Evolutionary conservation across 1,140 invertebrate species (phyloP).

Genomic region (Caenorhabditis elegans): DNA sequence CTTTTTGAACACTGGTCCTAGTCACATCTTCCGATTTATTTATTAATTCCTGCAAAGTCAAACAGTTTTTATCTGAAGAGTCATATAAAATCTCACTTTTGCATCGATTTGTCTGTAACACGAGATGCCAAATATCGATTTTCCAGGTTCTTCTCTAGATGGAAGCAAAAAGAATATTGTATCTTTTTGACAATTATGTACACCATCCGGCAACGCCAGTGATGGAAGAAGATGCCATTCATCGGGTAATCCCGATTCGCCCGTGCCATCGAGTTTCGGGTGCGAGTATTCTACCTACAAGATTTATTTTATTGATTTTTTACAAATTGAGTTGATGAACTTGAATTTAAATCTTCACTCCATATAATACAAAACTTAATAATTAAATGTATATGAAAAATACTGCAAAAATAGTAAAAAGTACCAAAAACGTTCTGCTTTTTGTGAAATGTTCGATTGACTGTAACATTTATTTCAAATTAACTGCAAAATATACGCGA

Average conservation of each 20-base stretch:
- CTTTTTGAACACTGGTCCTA: slow-evolving; percentile 88
- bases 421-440: too few relatives aligned
- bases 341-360: background rate
- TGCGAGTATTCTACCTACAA: slow-evolving; percentile 90
- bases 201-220: slow-evolving; percentile 91
- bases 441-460: too few relatives aligned
- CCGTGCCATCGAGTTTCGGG: slow-evolving; percentile 75
- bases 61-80: too few relatives aligned
- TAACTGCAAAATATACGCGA: too few relatives aligned
- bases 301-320: slow-evolving; percentile 16
- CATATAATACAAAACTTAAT: too few relatives aligned
- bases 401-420: too few relatives aligned
- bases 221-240: slow-evolving; percentile 94
- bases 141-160: slow-evolving; percentile 77
- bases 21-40: slow-evolving; percentile 96
- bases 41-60: slow-evolving; percentile 76
- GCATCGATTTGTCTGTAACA: slow-evolving; percentile 96
- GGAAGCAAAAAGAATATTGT: slow-evolving; percentile 95
- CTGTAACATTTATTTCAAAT: too few relatives aligned
- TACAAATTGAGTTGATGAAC: background rate
- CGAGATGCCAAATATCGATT: slow-evolving; percentile 91
- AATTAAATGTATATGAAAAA: too few relatives aligned
- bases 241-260: slow-evolving; percentile 79
- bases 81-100: slow-evolving; percentile 72
- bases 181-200: slow-evolving; percentile 93